Conservation (phyloP, 2,888 invertebrate species). For the Coelinius sp. region DNA sequence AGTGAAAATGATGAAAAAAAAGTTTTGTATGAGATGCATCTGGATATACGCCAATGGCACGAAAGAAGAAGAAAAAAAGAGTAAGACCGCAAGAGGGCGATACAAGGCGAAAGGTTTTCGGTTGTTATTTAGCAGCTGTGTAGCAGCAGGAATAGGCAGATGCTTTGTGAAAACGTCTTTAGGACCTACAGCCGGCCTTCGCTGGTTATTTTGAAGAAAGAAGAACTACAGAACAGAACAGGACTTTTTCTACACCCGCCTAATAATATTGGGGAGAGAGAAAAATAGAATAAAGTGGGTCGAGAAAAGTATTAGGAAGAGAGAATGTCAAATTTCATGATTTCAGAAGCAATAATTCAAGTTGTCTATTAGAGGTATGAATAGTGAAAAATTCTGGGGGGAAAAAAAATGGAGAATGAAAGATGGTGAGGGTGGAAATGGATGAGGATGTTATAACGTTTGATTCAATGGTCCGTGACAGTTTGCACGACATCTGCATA, state of each 20-base stretch:
- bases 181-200: constrained; percentile 58
- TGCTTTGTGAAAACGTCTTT: constrained; percentile 65
- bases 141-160: constrained; percentile 61
- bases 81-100: constrained; percentile 36
- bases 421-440: too few species aligned
- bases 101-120: constrained; percentile 49
- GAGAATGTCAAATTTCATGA: too few species aligned
- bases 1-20: constrained; percentile 18
- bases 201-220: constrained; percentile 12
- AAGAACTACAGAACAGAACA: constrained; percentile 19
- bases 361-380: too few species aligned
- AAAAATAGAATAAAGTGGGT: not conserved
- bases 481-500: too few species aligned
- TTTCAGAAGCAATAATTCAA: too few species aligned
- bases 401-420: too few species aligned
- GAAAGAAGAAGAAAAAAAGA: constrained; percentile 30
- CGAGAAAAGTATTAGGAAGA: constrained; percentile 14
- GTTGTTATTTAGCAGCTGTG: constrained; percentile 64
- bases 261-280: not conserved
- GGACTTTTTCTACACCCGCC: not conserved
- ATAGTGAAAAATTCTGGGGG: too few species aligned
- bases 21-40: constrained; percentile 36
- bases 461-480: too few species aligned
- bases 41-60: constrained; percentile 32
- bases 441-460: too few species aligned